phyloP scores from a whole-genome alignment of 2,113 vertebrate species.

The Archocentrus centrarchus region DNA sequence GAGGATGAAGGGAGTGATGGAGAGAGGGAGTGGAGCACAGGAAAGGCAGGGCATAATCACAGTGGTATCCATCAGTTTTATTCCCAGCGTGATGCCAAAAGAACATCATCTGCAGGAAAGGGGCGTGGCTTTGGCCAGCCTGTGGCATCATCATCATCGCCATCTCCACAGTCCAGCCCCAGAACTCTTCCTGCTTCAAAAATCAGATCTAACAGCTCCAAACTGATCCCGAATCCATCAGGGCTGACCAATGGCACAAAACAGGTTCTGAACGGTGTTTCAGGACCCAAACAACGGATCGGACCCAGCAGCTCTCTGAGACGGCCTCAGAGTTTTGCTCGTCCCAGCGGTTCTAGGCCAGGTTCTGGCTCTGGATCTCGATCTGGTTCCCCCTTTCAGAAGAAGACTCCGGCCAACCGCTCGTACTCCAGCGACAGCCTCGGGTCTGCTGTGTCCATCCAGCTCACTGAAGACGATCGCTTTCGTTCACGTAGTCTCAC shows the following conservation, averaged over 20 bases:
- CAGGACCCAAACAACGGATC: neutral
- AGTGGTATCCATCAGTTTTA: neutral
- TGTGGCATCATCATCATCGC: neutral
- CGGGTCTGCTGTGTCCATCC: conserved; percentile 42
- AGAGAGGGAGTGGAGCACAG: conserved; percentile 53
- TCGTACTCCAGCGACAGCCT: conserved; percentile 86
- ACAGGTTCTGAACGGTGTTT: neutral
- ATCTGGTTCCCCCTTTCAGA: conserved; percentile 67
- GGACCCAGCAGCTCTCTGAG: conserved; percentile 19
- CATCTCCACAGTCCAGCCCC: conserved; percentile 11
- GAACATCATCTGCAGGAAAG: conserved; percentile 32
- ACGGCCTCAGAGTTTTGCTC: conserved; percentile 13
- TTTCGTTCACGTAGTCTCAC: conserved; percentile 92
- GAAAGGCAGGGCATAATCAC: neutral
- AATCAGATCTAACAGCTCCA: conserved; percentile 12
- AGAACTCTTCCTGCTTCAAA: conserved; percentile 48
- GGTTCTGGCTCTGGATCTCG: conserved; percentile 72
- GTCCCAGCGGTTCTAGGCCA: conserved; percentile 64
- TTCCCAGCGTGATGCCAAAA: conserved; percentile 46
- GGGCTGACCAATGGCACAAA: conserved; percentile 28
- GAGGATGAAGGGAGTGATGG: conserved; percentile 67
- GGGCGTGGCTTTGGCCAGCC: conserved; percentile 9
- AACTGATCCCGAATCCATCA: neutral
- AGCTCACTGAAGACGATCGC: conserved; percentile 83
- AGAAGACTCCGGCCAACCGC: conserved; percentile 82